phyloP scores from a whole-genome alignment of 2,888 invertebrate species.

The Drosophila merina region DNA sequence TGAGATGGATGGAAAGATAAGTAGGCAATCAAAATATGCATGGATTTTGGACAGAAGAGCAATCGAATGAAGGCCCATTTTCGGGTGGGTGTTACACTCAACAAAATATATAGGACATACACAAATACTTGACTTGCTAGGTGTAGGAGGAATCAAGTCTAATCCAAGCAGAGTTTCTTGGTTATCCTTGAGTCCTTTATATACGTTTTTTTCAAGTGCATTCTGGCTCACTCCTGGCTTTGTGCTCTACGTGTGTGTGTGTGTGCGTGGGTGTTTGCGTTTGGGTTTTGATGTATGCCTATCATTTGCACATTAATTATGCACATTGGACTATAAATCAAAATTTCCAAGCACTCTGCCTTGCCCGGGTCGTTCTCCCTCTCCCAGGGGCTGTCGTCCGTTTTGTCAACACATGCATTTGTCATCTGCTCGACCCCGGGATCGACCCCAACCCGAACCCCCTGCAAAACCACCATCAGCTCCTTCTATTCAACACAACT shows the following conservation, averaged over 20 bases:
- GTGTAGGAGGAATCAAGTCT: not conserved
- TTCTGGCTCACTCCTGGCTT: not conserved
- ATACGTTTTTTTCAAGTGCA: constrained; percentile 8
- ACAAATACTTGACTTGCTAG: not conserved
- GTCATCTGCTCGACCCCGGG: constrained; percentile 62
- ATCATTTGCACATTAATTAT: constrained; percentile 77
- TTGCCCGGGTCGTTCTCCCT: not conserved
- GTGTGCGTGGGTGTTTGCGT: constrained; percentile 22
- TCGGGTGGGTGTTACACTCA: constrained; percentile 28
- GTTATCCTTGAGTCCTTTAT: not conserved
- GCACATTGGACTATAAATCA: constrained; percentile 73
- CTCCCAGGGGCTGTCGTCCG: constrained; percentile 24
- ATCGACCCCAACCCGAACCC: too few species aligned
- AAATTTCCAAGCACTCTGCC: constrained; percentile 48
- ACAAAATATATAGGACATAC: not conserved
- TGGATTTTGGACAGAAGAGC: constrained; percentile 40
- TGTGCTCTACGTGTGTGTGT: not conserved
- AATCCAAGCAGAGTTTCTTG: not conserved
- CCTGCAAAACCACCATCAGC: not conserved
- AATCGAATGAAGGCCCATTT: constrained; percentile 32
- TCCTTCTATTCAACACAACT: constrained; percentile 15
- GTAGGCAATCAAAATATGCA: constrained; percentile 51
- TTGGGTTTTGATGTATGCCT: constrained; percentile 46
- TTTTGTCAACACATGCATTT: constrained; percentile 75
- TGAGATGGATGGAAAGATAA: constrained; percentile 8